phyloP scores from a whole-genome alignment of 2,797 vertebrate genomes.

The Petrocephalus sullivani region DNA sequence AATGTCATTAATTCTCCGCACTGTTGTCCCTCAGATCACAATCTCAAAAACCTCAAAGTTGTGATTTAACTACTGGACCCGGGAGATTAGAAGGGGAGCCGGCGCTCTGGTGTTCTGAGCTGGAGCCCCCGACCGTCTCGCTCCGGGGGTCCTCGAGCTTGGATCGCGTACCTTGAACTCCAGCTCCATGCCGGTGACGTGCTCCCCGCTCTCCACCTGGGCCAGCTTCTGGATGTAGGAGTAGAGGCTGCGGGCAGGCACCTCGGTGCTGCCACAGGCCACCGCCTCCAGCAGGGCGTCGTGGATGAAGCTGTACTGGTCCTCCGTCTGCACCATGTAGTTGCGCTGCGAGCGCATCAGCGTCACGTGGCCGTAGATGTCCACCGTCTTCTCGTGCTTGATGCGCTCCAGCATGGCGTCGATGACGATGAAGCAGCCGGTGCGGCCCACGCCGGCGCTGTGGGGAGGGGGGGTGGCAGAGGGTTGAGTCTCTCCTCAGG shows the following conservation, averaged over 20 bases:
- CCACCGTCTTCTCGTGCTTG: conserved; percentile 93
- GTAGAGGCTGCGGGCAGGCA: conserved; percentile 87
- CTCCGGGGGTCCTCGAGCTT: background rate
- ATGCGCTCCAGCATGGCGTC: conserved; percentile 97
- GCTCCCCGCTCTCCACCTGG: conserved; percentile 86
- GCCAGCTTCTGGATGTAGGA: conserved; percentile 95
- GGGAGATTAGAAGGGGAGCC: background rate
- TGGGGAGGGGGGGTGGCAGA: background rate
- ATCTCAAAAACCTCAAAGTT: conserved; percentile 24
- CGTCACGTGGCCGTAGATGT: conserved; percentile 94
- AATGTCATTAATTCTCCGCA: conserved; percentile 52
- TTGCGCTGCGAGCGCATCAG: conserved; percentile 94
- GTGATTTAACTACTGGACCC: conserved; percentile 27
- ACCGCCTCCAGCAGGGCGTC: conserved; percentile 94
- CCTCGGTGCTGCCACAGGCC: conserved; percentile 92
- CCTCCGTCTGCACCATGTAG: conserved; percentile 98
- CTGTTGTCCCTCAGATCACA: conserved; percentile 30
- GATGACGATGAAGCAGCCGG: conserved; percentile 95
- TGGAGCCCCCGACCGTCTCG: background rate
- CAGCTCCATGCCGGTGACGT: conserved; percentile 95
- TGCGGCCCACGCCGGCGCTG: conserved; percentile 89
- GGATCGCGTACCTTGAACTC: conserved; percentile 83
- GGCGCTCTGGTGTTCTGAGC: background rate
- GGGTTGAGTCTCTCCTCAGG: background rate
- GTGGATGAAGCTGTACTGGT: conserved; percentile 98